A percentile compares a stretch with the other conserved stretches of the same genome.
Conservation (phyloP, 2,888 invertebrate genomes). For the Teinopalpus imperialis region DNA sequence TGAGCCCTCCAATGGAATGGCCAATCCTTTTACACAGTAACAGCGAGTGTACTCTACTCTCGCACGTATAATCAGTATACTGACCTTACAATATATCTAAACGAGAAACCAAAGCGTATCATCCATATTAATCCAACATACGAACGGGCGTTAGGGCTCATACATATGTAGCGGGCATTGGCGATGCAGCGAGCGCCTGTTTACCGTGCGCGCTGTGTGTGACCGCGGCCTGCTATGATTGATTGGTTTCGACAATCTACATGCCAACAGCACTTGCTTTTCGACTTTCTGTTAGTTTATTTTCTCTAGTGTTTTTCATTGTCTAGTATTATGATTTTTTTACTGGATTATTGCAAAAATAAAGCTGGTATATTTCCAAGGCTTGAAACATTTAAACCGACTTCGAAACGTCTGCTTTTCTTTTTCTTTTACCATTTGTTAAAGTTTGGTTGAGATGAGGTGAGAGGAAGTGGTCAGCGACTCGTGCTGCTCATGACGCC, state of each 20-base stretch:
- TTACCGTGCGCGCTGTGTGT: slow-evolving; percentile 5
- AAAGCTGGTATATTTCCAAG: too few relatives aligned
- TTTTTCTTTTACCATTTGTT: too few relatives aligned
- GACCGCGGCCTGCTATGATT: slow-evolving; percentile 14
- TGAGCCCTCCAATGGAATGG: slow-evolving; percentile 2
- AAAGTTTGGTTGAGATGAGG: too few relatives aligned
- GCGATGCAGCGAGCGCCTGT: slow-evolving; percentile 21
- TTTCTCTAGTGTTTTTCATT: too few relatives aligned
- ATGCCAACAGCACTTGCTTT: slow-evolving; percentile 1
- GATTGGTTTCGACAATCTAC: slow-evolving; percentile 13
- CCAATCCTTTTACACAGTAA: slow-evolving; percentile 22
- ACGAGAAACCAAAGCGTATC: slow-evolving; percentile 27
- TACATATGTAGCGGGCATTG: slow-evolving; percentile 29
- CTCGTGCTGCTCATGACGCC: too few relatives aligned
- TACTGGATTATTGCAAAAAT: too few relatives aligned
- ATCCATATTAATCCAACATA: slow-evolving; percentile 25
- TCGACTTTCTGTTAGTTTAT: too few relatives aligned
- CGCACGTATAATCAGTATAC: slow-evolving; percentile 15
- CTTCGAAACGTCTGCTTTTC: too few relatives aligned
- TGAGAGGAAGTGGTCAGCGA: too few relatives aligned
- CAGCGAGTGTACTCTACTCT: too few relatives aligned
- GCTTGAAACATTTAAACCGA: too few relatives aligned
- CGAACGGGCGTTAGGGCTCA: slow-evolving; percentile 23
- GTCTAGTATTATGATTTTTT: too few relatives aligned
- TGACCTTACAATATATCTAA: slow-evolving; percentile 25